Base-by-base conservation (phyloP, 2,113 vertebrate species). In the Formicarius rufipectus region DNA sequence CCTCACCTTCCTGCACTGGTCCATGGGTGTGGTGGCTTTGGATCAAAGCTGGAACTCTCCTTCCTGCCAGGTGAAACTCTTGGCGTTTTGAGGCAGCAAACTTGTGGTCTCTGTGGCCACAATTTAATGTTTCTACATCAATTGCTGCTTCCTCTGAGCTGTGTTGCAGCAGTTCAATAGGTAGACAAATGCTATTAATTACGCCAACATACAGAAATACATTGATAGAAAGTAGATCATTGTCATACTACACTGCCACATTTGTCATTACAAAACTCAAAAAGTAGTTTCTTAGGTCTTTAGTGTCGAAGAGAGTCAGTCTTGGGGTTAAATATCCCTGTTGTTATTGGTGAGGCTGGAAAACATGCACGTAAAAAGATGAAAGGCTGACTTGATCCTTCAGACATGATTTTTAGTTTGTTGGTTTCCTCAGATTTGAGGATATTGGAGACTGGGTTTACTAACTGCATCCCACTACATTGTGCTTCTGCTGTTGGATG, bases 51-150 rank as follows among this genome's bases (percentile, higher is more conserved):
- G 62, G 31, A 25, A 2, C 56, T 67, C 20, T n/a, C 27, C 24
- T 20, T 47, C 17, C 50, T 50, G 53, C 13, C 21, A 8, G 35
- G 7, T 40, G 47, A 17, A 75, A 14, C 47, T 60, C 42, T 1
- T 1, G 33, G 62, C 30, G 0, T 49, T 66, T 33, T 50, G 52
- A 87, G 93, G 69, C 89, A 56, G 69, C n/a, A 52, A 30, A 9
- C 71, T 8, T 49, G 94, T 49, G 89, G 92, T 96, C 86, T 5
- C 68, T 89, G 93, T 75, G 96, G 83, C 55, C 62, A 17, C 72
- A 4, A 2, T 40, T 18, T 75, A n/a, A 60, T 45, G 56, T 81
- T 81, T 53, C 76, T 45, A 1, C 64, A 44, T 78, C 84, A 44
- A 7, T 81, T 69, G 23, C 64, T 2, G 74, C 71, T 95, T 23